Base-by-base conservation (phyloP, 2,888 invertebrate genomes). In the Nephrotoma appendiculata region DNA sequence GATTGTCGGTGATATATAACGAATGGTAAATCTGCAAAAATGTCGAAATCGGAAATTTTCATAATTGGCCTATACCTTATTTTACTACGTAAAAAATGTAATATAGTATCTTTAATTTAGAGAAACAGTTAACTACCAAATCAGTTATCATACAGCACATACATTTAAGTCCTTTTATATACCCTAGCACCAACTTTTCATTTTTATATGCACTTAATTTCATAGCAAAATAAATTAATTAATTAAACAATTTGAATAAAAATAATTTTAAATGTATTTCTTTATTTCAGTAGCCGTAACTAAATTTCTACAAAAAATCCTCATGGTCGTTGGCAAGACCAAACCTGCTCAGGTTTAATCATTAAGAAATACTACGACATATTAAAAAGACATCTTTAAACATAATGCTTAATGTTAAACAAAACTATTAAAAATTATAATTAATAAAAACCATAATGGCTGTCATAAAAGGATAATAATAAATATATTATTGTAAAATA, bases 301-400 rank as follows among this genome's bases (percentile, higher is more conserved):
- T 42, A 92, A 92, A 89, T 92, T 93, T 89, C 92, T 95, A 88
- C 96, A 96, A 91, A 95, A 95, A 91, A 90, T 95, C 89, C 93
- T 96, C 90, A 92, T 96, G 91, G 96, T 96, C 88, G 94, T 96
- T 89, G 95, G 95, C 88, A 95, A 95, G 90, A 92, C 94, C 89
- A 95, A 95, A 92, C 93, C 95, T 90, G 94, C 94, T 90, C 94
- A 94, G 92, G 93, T 95, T 90, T 95, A 94, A 94, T 86, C 71
- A 31, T 71, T 71, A 71, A 71, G 71, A 71, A 85, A 44, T 5
- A 85, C 43, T 44, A 71, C 71, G 31, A 71, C 71, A 71, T 11
- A 71, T 71, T 31, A 71, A 71, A 71, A 71, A 71, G 71, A 71
- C 71, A 71, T 31, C 31, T 71, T 71, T 31, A 31, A 71, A 71